Evolutionary conservation across 2,888 invertebrate genomes (phyloP), one percentile per base, ranked within the genome.

Genomic region (Conus canariensis): DNA sequence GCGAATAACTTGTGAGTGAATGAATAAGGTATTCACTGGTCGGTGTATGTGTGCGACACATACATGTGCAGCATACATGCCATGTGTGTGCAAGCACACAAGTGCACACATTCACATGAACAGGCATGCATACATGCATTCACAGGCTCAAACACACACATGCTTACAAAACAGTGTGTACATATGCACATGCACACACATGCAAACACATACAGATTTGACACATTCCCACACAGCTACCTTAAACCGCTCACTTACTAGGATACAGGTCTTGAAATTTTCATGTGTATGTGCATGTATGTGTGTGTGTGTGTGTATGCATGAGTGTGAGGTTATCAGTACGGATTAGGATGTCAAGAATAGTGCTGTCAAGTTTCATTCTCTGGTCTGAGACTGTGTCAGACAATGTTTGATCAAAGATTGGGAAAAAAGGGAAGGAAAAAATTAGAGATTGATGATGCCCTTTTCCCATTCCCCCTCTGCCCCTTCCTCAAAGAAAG

Each of bases 271-370:
- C 10, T 80, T 10, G 25, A 45, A 10, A 45, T 80, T 1, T 30
- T 12, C 30, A 45, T 80, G 45, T 80, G 80, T 80, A 16, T 7
- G 70, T 19, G 25, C 22, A 22, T 74, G 70, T 74, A 74, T 74
- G 58, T 80, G 80, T 80, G 80, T 80, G 80, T 80, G 80, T 80
- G 30, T 80, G 77, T 80, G 85, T 80, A 8, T 80, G 80, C 30
- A 30, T 80, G 80, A 30, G 80, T 80, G 80, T 80, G 80, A 30
- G 80, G 25, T 12, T 80, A 30, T 30, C 9, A 0, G 30, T 80
- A n/a, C 45, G 16, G 25, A 14, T 80, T 10, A 30, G 80, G 25
- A 16, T 64, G 60, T 45, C 45, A 4, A 4, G 45, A 45, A 45
- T 45, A 45, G 3, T 45, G 45, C 45, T 45, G 45, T 45, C 2